Percentiles rank a stretch among this genome's conserved stretches.
Conservation (phyloP, 1,140 invertebrate species). For the Meloidogyne floridensis region DNA sequence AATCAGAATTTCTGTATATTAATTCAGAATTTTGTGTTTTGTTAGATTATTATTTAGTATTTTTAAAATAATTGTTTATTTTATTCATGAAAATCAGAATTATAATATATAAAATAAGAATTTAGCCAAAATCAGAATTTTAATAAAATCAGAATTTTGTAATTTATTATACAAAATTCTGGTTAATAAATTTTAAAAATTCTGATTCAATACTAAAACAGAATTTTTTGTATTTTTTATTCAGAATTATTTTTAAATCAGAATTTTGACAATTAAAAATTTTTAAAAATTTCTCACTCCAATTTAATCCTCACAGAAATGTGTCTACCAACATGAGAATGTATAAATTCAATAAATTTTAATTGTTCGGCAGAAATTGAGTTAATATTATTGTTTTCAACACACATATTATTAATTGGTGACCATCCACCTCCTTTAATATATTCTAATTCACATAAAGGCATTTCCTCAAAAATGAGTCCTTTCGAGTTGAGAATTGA, state of each 20-base stretch:
- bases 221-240: too few relatives aligned
- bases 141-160: neutral
- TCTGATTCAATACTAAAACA: too few relatives aligned
- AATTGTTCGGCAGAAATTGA: conserved; percentile 12
- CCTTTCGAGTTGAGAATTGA: conserved; percentile 40
- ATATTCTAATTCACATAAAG: conserved; percentile 37
- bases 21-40: too few relatives aligned
- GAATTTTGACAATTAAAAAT: neutral
- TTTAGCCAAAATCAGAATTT: neutral
- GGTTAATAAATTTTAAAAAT: too few relatives aligned
- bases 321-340: conserved; percentile 39
- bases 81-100: too few relatives aligned
- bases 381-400: neutral
- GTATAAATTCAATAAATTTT: conserved; percentile 40
- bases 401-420: conserved; percentile 5
- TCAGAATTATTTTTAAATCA: neutral
- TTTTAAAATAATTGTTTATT: too few relatives aligned
- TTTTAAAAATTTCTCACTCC: conserved; percentile 22
- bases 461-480: conserved; percentile 31
- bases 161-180: neutral
- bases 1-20: neutral
- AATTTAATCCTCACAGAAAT: conserved; percentile 45
- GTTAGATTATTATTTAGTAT: too few relatives aligned
- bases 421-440: conserved; percentile 48
- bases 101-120: neutral